Base-by-base conservation (phyloP, 2,797 vertebrate species). In the Chaunax sp. region DNA sequence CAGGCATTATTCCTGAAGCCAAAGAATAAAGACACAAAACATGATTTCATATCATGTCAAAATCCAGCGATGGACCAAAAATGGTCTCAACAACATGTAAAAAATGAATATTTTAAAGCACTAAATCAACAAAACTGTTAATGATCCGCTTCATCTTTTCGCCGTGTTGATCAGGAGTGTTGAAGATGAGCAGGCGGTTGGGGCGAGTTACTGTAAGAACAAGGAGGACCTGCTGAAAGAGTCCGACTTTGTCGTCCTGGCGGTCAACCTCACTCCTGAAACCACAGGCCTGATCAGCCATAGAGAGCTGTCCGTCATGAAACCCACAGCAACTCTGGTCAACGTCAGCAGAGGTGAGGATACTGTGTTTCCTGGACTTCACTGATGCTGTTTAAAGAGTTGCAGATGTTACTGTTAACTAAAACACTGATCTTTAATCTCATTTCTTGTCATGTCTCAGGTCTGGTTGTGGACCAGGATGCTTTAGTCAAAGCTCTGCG, bases 161-260 rank as follows among this genome's bases (percentile, higher is more conserved):
- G 44, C n/a, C 8, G 2, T 75, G 47, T 13, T 66, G 35, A 49
- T 35, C 53, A 96, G 95, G 82, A 87, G 74, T 0, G 68, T 77
- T 23, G 91, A 92, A 43, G 94, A 95, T 19, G 95, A 96, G 80
- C 73, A 30, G 60, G 89, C 85, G 0, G 81, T 95, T 18, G 94
- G 92, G 37, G 95, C 92, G 2, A 57, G 37, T 69, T 96, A 94
- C 78, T 93, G 94, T 64, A 64, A 87, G 78, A 92, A 85, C 45
- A 86, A 94, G 70, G 94, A 93, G 0, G 88, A 95, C 52, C 88
- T 96, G 69, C 93, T 96, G 33, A 88, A 23, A 69, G 73, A 84
- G 57, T 91, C 94, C 0, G 96, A 96, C 85, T 96, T 95, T 37
- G 92, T 96, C 25, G 65, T 95, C 71, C 33, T 96, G 45, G 76